Base-by-base conservation (phyloP, 1,140 invertebrate species). In the Rhagoletis pomonella region DNA sequence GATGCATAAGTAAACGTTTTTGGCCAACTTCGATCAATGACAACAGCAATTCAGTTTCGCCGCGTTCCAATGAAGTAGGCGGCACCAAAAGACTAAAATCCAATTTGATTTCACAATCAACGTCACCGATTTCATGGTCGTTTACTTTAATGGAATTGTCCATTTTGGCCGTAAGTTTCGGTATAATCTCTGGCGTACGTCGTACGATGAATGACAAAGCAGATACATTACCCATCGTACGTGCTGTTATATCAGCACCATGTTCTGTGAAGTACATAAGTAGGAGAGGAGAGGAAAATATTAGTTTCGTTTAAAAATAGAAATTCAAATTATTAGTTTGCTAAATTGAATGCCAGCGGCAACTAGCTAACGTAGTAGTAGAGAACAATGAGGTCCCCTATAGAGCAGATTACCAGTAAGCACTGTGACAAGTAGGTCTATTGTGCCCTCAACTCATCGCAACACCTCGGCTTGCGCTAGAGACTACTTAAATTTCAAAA, bases 91-190 rank as follows among this genome's bases (percentile, higher is more conserved):
- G 94, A 55, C 95, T 94, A 90, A 97, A 97, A 92, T 97, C 96
- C 50, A 97, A 89, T 91, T 96, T 96, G 1, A 97, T 93, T 91
- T 97, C 96, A 88, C 97, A 97, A 90, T 97, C 97, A 0, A 97
- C 95, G 87, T 97, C 97, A 0, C 96, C 96, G 1, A 97, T 94
- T 90, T 97, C 97, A 89, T 97, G 96, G 88, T 97, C 97, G 88
- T 96, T 96, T 2, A 97, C 93, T 86, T 95, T 95, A 17, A 97
- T 96, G 0, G 96, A 96, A 65, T 95, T 94, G 90, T 97, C 96
- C n/a, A 97, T 94, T 88, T 96, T 95, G 1, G 94, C 93, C 17
- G 96, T 93, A 86, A 97, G 96, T 87, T 94, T 95, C 1, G 96
- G 95, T 44, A 97, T 94, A 0, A 97, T 96, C 88, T 97, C 96